Evolutionary conservation across 1,140 invertebrate genomes (phyloP).

Genomic region (Notospermus geniculatus): DNA sequence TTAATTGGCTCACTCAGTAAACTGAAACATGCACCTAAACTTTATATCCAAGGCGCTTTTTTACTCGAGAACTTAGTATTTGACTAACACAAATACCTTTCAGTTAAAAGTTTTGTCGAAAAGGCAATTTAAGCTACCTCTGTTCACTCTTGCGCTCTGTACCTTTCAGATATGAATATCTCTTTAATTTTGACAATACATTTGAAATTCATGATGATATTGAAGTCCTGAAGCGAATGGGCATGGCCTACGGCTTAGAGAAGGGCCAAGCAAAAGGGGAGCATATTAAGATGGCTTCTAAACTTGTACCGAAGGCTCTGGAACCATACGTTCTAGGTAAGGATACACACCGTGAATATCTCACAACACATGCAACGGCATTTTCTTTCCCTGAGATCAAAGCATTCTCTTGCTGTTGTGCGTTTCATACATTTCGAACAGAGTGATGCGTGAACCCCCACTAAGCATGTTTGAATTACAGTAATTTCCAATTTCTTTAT

Average conservation of each 20-base stretch:
- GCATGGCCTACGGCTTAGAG: slow-evolving; percentile 94
- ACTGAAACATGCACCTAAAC: no score
- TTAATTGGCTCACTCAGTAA: no score
- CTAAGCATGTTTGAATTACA: no score
- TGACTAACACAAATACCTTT: no score
- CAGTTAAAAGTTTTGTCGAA: no score
- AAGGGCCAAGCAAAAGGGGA: slow-evolving; percentile 80
- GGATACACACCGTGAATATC: slow-evolving; percentile 20
- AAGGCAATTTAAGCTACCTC: no score
- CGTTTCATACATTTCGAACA: no score
- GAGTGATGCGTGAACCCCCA: no score
- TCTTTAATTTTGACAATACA: slow-evolving; percentile 98
- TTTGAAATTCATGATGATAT: slow-evolving; percentile 99
- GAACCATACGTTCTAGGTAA: slow-evolving; percentile 85
- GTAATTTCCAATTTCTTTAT: no score
- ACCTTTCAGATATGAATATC: slow-evolving; percentile 88
- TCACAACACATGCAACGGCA: slow-evolving; percentile 17
- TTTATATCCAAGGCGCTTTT: no score
- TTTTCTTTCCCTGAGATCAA: slow-evolving; percentile 15
- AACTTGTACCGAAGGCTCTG: slow-evolving; percentile 86
- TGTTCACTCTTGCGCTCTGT: slow-evolving; percentile 9
- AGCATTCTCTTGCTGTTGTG: not conserved
- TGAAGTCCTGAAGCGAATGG: slow-evolving; percentile 88
- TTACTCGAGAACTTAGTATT: no score
- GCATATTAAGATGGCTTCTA: slow-evolving; percentile 80